phyloP scores from a whole-genome alignment of 1,140 invertebrate species.

The Bombus fervidus region DNA sequence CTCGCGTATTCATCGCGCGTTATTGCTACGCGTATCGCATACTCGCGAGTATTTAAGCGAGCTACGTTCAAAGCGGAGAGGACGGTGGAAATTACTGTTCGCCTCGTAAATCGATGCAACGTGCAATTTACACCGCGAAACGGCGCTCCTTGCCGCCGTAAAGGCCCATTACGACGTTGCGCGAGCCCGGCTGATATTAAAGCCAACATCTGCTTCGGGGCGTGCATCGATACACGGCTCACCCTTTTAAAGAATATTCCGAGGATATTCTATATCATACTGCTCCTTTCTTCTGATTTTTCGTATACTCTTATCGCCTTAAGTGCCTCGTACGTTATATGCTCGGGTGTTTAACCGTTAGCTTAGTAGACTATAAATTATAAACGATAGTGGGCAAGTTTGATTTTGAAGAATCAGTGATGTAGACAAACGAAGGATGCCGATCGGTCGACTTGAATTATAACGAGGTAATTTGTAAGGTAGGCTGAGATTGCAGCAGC shows the following conservation, averaged over 20 bases:
- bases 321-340: neutral
- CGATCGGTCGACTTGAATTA: neutral
- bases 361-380: neutral
- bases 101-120: conserved; percentile 63
- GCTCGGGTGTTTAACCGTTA: neutral
- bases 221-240: conserved; percentile 5
- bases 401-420: neutral
- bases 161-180: conserved; percentile 34
- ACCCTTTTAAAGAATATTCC: conserved; percentile 4
- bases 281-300: neutral
- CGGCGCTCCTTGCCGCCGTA: conserved; percentile 23
- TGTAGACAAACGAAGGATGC: neutral
- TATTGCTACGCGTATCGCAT: conserved; percentile 10
- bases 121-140: conserved; percentile 60
- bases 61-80: conserved; percentile 11
- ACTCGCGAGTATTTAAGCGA: neutral
- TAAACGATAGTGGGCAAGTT: neutral
- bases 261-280: neutral
- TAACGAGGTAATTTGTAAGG: neutral
- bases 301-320: neutral
- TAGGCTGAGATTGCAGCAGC: neutral
- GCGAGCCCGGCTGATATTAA: conserved; percentile 26
- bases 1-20: neutral
- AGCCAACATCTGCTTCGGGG: neutral
- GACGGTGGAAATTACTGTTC: conserved; percentile 63